Conservation (phyloP, 2,888 invertebrate genomes). For the Nymphalis polychloros region DNA sequence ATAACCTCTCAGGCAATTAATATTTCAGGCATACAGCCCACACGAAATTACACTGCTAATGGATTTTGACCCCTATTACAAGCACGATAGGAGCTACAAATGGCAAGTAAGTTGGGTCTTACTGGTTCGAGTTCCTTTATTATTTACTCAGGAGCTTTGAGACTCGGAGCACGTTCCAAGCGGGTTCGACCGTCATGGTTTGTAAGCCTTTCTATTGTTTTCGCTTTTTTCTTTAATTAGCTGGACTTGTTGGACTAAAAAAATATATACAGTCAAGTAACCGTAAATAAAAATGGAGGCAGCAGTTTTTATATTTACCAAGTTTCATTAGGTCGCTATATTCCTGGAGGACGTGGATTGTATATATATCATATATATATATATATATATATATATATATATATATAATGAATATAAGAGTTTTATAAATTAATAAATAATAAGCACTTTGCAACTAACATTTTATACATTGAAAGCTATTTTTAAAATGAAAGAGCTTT, state of each 20-base stretch:
- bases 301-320: constrained; percentile 8
- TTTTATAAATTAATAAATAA: too few relatives aligned
- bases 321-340: not conserved
- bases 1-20: constrained; percentile 42
- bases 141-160: constrained; percentile 51
- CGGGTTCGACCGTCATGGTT: constrained; percentile 49
- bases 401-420: not conserved
- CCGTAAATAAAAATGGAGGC: constrained; percentile 31
- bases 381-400: too few relatives aligned
- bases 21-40: constrained; percentile 40
- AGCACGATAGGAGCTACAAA: constrained; percentile 28
- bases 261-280: constrained; percentile 48
- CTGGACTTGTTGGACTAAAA: constrained; percentile 48
- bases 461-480: not conserved
- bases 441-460: too few relatives aligned
- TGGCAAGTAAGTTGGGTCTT: constrained; percentile 19
- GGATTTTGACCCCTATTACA: constrained; percentile 22
- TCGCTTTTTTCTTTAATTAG: constrained; percentile 60
- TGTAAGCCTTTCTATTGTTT: constrained; percentile 56
- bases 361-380: not conserved
- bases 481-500: not conserved
- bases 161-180: constrained; percentile 55
- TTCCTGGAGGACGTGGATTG: not conserved
- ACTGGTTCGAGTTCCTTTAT: constrained; percentile 43
- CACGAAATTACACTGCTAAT: constrained; percentile 26